Percentiles rank a stretch among this genome's conserved stretches.
These are phyloP conservation scores for Phaonia tiefii DNA, from an alignment of 2,888 invertebrate genomes.

Conservation along the genomic window DNA sequence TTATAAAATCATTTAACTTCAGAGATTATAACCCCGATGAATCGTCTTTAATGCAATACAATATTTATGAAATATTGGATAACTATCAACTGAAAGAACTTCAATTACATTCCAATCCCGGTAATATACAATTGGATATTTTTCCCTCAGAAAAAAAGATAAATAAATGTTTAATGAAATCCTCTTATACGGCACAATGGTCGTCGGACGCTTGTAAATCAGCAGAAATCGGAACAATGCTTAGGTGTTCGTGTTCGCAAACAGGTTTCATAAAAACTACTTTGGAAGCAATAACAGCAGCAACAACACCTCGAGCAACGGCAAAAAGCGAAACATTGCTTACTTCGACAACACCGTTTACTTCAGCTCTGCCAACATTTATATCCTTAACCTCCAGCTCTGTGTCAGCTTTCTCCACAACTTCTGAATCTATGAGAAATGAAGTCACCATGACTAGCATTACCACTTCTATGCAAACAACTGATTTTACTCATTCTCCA, in stretches of 20 bases:
- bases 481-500: neutral
- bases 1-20: constrained; percentile 57
- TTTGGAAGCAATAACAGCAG: neutral
- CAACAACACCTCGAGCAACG: constrained; percentile 27
- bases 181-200: constrained; percentile 49
- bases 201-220: constrained; percentile 52
- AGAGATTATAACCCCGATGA: constrained; percentile 30
- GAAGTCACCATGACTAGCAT: neutral
- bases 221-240: constrained; percentile 46
- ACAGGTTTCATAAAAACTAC: constrained; percentile 59
- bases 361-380: constrained; percentile 36
- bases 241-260: constrained; percentile 58
- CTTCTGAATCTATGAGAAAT: no score
- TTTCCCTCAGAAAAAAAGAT: constrained; percentile 48
- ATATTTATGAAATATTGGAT: constrained; percentile 52
- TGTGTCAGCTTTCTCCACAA: neutral
- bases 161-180: constrained; percentile 61
- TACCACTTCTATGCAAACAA: neutral
- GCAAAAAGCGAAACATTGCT: constrained; percentile 3
- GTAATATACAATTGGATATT: constrained; percentile 56
- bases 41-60: constrained; percentile 53
- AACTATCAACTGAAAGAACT: constrained; percentile 40
- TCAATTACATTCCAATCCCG: constrained; percentile 1
- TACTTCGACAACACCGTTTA: neutral
- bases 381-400: constrained; percentile 31